Conservation (phyloP, 2,797 vertebrate species). For the Vireo griseus region DNA sequence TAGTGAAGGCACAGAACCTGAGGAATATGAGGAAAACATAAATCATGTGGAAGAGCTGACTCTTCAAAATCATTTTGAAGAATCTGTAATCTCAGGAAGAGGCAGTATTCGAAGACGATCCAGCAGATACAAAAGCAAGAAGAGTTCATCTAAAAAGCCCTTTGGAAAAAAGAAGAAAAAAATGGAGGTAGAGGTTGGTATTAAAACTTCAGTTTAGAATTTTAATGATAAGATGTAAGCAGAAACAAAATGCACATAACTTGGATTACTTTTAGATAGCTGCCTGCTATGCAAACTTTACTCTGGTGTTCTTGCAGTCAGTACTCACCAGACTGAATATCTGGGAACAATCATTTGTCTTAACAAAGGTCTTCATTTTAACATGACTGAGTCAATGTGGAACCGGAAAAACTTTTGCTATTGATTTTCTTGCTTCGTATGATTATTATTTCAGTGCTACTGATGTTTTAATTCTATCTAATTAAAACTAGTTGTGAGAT, state of each 20-base stretch:
- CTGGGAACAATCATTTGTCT: background rate
- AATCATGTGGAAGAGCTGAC: background rate
- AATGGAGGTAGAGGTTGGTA: constrained; percentile 34
- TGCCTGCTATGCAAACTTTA: background rate
- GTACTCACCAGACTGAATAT: background rate
- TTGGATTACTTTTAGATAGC: background rate
- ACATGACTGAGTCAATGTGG: background rate
- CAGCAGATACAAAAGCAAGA: background rate
- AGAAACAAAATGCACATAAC: background rate
- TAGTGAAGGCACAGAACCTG: background rate
- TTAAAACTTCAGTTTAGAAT: background rate
- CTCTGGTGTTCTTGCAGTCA: background rate
- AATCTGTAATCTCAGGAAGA: background rate
- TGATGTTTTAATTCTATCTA: background rate
- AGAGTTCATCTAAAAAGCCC: background rate
- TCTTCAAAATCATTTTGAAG: background rate
- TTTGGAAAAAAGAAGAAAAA: background rate
- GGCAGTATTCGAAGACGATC: constrained; percentile 9
- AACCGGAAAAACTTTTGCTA: background rate
- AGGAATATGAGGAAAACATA: background rate
- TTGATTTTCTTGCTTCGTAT: background rate
- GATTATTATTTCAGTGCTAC: background rate
- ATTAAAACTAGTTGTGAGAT: background rate
- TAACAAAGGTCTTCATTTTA: background rate
- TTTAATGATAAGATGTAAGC: background rate